Evolutionary conservation across 2,797 vertebrate species (phyloP).

Genomic region (Spinibarbus caldwelli): DNA sequence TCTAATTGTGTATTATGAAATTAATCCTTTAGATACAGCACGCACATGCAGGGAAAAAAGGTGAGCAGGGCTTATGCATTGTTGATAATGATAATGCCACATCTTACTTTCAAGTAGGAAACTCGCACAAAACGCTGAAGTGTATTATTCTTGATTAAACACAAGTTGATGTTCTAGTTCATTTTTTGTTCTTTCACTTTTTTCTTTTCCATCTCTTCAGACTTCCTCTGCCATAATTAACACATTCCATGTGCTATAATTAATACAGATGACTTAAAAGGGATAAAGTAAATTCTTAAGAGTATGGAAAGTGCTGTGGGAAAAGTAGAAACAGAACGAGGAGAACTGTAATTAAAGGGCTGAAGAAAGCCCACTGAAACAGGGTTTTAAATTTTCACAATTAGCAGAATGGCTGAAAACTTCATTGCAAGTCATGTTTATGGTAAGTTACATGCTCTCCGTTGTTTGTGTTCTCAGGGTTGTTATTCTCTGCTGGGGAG

Average conservation of each 20-base stretch:
- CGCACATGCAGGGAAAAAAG: not conserved
- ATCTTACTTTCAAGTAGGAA: not conserved
- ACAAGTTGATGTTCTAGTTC: not conserved
- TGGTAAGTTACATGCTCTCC: not conserved
- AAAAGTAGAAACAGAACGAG: slow-evolving; percentile 45
- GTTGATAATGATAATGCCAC: not conserved
- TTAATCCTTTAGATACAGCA: slow-evolving; percentile 9
- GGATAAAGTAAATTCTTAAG: slow-evolving; percentile 59
- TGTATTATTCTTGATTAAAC: slow-evolving; percentile 1
- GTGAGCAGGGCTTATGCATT: not conserved
- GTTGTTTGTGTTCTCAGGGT: slow-evolving; percentile 33
- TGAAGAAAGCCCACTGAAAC: slow-evolving; percentile 30
- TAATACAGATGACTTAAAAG: slow-evolving; percentile 62
- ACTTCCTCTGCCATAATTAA: slow-evolving; percentile 57
- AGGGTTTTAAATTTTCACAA: slow-evolving; percentile 37
- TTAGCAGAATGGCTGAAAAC: slow-evolving; percentile 25
- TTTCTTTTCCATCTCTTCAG: slow-evolving; percentile 44
- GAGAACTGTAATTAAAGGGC: slow-evolving; percentile 54
- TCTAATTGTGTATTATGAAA: slow-evolving; percentile 42
- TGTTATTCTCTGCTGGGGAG: not conserved
- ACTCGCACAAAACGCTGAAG: not conserved
- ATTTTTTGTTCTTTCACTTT: slow-evolving; percentile 41
- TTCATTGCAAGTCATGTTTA: slow-evolving; percentile 40
- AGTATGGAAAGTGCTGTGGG: slow-evolving; percentile 42
- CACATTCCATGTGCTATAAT: slow-evolving; percentile 60